Evolutionary conservation across 1,140 invertebrate genomes (phyloP).

Genomic region (Cephus cinctus): DNA sequence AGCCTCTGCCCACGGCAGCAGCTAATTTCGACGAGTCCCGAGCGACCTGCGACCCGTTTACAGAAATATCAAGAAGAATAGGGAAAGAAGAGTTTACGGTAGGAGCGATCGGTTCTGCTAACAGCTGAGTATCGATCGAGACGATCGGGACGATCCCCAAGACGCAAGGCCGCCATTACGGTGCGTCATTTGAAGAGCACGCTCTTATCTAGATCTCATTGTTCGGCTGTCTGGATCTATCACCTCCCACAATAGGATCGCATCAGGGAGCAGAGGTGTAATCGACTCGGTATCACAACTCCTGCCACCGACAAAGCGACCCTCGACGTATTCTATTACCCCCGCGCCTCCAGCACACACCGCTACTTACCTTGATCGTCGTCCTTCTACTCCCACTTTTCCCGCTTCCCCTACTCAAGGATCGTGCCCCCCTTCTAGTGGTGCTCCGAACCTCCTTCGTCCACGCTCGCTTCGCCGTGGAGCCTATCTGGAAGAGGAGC

Average conservation of each 20-base stretch:
- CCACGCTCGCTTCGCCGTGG: too few species aligned
- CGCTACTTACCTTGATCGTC: too few species aligned
- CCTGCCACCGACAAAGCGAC: slow-evolving; percentile 12
- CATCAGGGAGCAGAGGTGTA: slow-evolving; percentile 11
- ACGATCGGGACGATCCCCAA: not conserved
- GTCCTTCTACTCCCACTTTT: too few species aligned
- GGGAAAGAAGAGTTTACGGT: not conserved
- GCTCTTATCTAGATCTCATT: slow-evolving; percentile 31
- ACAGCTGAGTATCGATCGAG: too few species aligned
- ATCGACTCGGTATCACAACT: slow-evolving; percentile 9
- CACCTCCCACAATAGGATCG: slow-evolving; percentile 29
- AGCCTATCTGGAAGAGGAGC: too few species aligned
- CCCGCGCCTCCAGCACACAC: slow-evolving; percentile 5
- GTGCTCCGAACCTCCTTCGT: too few species aligned
- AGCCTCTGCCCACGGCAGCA: not conserved
- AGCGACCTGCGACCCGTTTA: not conserved
- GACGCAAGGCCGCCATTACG: not conserved
- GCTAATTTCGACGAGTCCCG: slow-evolving; percentile 1
- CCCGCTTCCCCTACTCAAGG: too few species aligned
- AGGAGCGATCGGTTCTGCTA: not conserved
- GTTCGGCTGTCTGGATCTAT: slow-evolving; percentile 29
- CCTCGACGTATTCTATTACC: slow-evolving; percentile 20
- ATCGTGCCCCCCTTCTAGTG: too few species aligned
- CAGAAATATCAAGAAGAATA: not conserved
- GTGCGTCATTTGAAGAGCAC: slow-evolving; percentile 4